Base-by-base conservation (phyloP, 35 echinoderm and acorn worm species). In the Heliocidaris erythrogramma region DNA sequence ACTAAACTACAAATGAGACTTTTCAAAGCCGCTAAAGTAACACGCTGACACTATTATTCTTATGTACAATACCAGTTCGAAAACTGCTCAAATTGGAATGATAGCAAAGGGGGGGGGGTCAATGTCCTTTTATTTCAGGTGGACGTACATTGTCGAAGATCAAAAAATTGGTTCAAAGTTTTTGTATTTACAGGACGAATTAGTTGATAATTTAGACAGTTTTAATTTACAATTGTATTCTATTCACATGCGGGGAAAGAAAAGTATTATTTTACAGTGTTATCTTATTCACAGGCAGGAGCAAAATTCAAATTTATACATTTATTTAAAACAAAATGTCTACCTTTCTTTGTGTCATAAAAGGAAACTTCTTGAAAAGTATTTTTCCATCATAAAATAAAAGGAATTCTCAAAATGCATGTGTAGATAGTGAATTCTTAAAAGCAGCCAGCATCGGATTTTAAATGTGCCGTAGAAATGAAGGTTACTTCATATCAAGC, bases 71-170 rank as follows among this genome's bases (percentile, higher is more conserved):
- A 78, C 18, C 65, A 78, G 65, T 78, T 78, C 7, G 21, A 78
- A 18, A 78, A 78, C 65, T 78, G 65, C 0, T 78, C n/a, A 17
- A n/a, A n/a, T 78, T 78, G 65, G 65, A 78, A 78, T 78, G 65
- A 78, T 78, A 5, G 2, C 8, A 27, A 78, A 21, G 27, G 65
- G 35, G 65, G 65, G 27, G 65, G 35, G 65, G 65, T 78, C 65
- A 78, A 78, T 78, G 21, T 78, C 65, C 65, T 78, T n/a, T 78
- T 78, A 78, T 78, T 78, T 78, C 65, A 78, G 65, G 65, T 78
- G 65, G 65, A 78, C 65, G 65, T 21, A 78, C 7, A 7, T 27
- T 78, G 65, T 27, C 10, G 10, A 56, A 21, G 65, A 78, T 78
- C 18, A 78, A 78, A 71, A 78, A 42, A 78, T n/a, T 78, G 65